Conservation (phyloP, 1,140 invertebrate genomes). For the Orius laevigatus region DNA sequence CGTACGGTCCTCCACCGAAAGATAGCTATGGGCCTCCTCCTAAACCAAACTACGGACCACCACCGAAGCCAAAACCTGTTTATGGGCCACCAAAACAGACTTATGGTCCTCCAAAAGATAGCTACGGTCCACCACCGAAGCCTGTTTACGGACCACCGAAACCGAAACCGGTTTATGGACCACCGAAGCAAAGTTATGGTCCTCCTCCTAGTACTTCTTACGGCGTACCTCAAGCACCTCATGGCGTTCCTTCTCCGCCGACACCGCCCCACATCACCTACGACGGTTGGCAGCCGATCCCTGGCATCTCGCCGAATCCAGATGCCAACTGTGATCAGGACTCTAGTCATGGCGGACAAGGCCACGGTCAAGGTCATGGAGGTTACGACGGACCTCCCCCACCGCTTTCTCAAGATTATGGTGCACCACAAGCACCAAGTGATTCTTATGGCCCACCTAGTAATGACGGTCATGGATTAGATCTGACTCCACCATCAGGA, state of each 20-base stretch:
- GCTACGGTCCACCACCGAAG: slow-evolving; percentile 15
- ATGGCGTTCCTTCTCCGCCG: slow-evolving; percentile 49
- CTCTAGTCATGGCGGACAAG: slow-evolving; percentile 8
- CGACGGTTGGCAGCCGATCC: slow-evolving; percentile 69
- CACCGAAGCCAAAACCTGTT: slow-evolving; percentile 25
- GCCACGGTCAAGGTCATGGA: slow-evolving; percentile 2
- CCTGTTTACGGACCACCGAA: slow-evolving; percentile 28
- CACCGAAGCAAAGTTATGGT: slow-evolving; percentile 26
- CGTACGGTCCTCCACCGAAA: slow-evolving; percentile 21
- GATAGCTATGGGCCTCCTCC: slow-evolving; percentile 25
- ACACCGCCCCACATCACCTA: slow-evolving; percentile 58
- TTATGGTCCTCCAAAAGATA: slow-evolving; percentile 21
- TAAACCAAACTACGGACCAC: slow-evolving; percentile 25
- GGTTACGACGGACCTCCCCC: slow-evolving; percentile 17
- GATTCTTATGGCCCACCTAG: slow-evolving; percentile 13
- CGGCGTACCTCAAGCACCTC: slow-evolving; percentile 27
- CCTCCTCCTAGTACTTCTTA: slow-evolving; percentile 25
- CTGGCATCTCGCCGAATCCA: slow-evolving; percentile 34
- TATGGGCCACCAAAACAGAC: slow-evolving; percentile 22
- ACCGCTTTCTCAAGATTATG: slow-evolving; percentile 18
- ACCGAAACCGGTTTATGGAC: slow-evolving; percentile 27
- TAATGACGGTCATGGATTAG: neutral
- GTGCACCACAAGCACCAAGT: slow-evolving; percentile 8
- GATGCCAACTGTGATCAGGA: slow-evolving; percentile 23
- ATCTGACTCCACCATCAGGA: neutral